Conservation (phyloP, 1,140 invertebrate species). For the Aphis craccivora region DNA sequence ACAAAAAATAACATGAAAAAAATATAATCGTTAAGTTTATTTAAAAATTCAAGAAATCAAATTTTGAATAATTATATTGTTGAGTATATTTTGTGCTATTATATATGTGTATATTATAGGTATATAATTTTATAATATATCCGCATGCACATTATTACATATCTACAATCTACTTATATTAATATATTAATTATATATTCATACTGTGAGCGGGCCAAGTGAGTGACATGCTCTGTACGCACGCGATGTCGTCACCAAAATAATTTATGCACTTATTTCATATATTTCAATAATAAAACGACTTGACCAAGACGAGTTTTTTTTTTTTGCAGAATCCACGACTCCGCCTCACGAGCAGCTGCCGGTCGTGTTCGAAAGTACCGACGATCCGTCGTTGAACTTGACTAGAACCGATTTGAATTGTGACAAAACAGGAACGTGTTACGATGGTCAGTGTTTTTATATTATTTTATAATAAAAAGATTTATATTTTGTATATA, state of each 20-base stretch:
- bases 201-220: neutral
- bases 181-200: neutral
- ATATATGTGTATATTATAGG: neutral
- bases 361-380: slow-evolving; percentile 76
- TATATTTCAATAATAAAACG: neutral
- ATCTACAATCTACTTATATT: neutral
- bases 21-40: neutral
- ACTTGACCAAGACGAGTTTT: neutral
- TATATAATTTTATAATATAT: neutral
- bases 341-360: slow-evolving; percentile 65
- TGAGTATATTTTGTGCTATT: too few species aligned
- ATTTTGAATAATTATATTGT: neutral
- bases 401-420: slow-evolving; percentile 80
- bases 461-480: neutral
- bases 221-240: neutral
- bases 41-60: neutral
- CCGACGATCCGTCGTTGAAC: slow-evolving; percentile 75
- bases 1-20: neutral
- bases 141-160: neutral
- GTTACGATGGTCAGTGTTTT: slow-evolving; percentile 82
- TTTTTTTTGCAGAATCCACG: slow-evolving; percentile 59
- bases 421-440: slow-evolving; percentile 93
- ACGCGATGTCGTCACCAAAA: neutral
- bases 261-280: neutral
- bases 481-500: neutral